phyloP scores from a whole-genome alignment of 2,888 invertebrate genomes.

The Ischnura elegans region DNA sequence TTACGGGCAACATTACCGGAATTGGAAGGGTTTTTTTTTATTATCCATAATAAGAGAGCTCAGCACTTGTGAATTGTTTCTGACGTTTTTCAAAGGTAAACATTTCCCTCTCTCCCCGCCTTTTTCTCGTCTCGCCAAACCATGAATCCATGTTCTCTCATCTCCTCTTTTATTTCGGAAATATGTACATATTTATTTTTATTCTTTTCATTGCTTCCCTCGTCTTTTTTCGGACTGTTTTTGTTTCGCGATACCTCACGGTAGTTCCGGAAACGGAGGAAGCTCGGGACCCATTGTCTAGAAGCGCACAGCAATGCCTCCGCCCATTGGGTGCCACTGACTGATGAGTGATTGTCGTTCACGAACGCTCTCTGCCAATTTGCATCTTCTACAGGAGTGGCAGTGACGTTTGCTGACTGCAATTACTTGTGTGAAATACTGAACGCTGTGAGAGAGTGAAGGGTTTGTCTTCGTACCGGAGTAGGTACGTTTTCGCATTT shows the following conservation, averaged over 20 bases:
- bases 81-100: constrained; percentile 6
- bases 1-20: constrained; percentile 22
- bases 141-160: neutral
- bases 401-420: constrained; percentile 11
- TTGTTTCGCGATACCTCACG: neutral
- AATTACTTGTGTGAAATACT: constrained; percentile 24
- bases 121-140: neutral
- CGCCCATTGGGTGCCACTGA: neutral
- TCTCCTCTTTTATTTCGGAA: neutral
- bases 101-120: neutral
- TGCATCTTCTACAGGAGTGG: neutral
- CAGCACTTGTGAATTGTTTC: constrained; percentile 35
- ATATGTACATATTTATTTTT: too few species aligned
- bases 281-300: neutral
- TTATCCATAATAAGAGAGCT: too few species aligned
- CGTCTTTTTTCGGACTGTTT: neutral
- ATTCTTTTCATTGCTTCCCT: too few species aligned
- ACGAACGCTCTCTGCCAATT: neutral
- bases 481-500: neutral
- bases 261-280: neutral
- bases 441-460: neutral
- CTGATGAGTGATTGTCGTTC: neutral
- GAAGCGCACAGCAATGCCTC: neutral
- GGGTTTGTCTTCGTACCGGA: neutral
- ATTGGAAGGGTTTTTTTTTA: constrained; percentile 1